These are phyloP conservation scores for Leptogaster cylindrica DNA, from an alignment of 2,888 invertebrate species.

Conservation along the genomic window DNA sequence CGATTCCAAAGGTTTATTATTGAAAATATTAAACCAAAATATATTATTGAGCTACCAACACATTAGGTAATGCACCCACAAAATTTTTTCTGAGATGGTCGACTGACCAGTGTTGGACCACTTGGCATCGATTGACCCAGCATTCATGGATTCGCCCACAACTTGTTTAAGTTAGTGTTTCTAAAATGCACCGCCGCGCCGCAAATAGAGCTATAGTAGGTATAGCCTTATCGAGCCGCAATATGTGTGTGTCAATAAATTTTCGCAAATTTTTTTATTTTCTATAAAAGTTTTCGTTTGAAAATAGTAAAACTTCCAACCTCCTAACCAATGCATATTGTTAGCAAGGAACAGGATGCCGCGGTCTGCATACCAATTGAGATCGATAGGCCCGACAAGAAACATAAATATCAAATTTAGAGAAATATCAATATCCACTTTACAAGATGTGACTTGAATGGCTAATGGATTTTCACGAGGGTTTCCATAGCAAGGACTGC, in stretches of 20 bases:
- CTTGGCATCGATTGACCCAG: too few species aligned
- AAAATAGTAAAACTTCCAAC: slow-evolving; percentile 8
- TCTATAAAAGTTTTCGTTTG: neutral
- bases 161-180: too few species aligned
- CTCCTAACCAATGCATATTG: slow-evolving; percentile 8
- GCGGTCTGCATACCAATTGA: slow-evolving; percentile 36
- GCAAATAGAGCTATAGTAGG: too few species aligned
- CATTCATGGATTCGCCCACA: too few species aligned
- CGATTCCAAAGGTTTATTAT: too few species aligned
- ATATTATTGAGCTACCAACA: too few species aligned
- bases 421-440: slow-evolving; percentile 64
- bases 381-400: slow-evolving; percentile 40
- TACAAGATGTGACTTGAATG: slow-evolving; percentile 59
- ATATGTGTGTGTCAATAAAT: slow-evolving; percentile 38
- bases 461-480: slow-evolving; percentile 48
- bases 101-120: too few species aligned
- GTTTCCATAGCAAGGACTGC: neutral
- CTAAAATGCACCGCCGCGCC: too few species aligned
- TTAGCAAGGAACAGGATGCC: neutral
- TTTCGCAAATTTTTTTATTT: slow-evolving; percentile 37
- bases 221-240: slow-evolving; percentile 13
- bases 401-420: slow-evolving; percentile 62
- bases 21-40: too few species aligned
- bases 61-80: too few species aligned
- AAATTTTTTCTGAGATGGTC: too few species aligned